Percentiles rank a stretch among this genome's conserved stretches.
These are phyloP conservation scores for Hylia prasina DNA, from an alignment of 2,113 vertebrate genomes.

Conservation along the genomic window DNA sequence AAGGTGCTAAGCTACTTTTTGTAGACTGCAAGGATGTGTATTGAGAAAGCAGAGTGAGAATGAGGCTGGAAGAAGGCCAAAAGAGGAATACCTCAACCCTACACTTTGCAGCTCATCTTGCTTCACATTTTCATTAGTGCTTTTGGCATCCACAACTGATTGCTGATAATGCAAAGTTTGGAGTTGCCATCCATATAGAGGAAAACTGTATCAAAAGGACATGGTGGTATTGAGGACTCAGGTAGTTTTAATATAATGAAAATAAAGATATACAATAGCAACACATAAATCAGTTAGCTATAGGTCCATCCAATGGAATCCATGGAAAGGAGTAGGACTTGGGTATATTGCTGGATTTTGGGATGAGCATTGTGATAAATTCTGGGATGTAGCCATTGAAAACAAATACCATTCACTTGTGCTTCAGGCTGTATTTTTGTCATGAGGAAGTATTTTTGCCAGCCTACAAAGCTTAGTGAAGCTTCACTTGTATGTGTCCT, in stretches of 20 bases:
- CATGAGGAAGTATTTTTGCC: background rate
- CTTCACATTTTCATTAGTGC: background rate
- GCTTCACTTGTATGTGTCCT: background rate
- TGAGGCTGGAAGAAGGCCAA: background rate
- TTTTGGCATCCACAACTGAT: background rate
- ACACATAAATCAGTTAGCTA: background rate
- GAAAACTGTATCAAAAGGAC: background rate
- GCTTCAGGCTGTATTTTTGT: background rate
- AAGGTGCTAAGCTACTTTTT: background rate
- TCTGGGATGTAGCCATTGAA: background rate
- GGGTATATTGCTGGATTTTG: background rate
- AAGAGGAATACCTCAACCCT: background rate
- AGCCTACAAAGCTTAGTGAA: background rate
- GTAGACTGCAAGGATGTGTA: background rate
- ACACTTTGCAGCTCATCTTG: background rate
- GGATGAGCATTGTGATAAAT: background rate
- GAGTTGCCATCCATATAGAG: rapidly evolving
- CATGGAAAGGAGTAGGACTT: background rate
- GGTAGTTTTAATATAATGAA: background rate
- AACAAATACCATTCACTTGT: background rate
- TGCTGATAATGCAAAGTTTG: background rate
- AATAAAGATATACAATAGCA: background rate
- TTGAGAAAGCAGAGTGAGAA: background rate
- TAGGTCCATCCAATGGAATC: background rate
- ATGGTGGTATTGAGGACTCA: background rate